These are phyloP conservation scores for Drosophila setifemur DNA, from an alignment of 1,140 invertebrate species.

Conservation along the genomic window DNA sequence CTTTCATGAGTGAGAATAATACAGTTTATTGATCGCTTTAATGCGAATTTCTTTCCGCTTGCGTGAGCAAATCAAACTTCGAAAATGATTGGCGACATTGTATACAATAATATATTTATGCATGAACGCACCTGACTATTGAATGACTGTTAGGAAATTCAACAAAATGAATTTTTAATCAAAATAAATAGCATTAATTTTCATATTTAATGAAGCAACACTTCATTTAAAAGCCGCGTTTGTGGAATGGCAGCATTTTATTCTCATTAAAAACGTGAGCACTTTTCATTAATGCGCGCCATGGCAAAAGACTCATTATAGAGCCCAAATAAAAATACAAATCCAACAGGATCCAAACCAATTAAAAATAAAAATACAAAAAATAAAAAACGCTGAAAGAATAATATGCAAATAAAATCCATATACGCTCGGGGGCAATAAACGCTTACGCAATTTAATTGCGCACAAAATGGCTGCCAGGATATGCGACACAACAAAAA, in stretches of 20 bases:
- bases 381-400: slow-evolving; percentile 35
- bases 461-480: slow-evolving; percentile 66
- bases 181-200: slow-evolving; percentile 69
- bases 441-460: slow-evolving; percentile 79
- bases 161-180: slow-evolving; percentile 69
- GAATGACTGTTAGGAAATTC: slow-evolving; percentile 30
- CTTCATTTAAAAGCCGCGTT: slow-evolving; percentile 52
- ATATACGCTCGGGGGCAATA: slow-evolving; percentile 70
- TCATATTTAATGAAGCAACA: slow-evolving; percentile 77
- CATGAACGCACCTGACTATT: slow-evolving; percentile 20
- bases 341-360: slow-evolving; percentile 51
- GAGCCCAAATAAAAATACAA: slow-evolving; percentile 52
- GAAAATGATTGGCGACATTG: slow-evolving; percentile 12
- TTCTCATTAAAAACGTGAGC: slow-evolving; percentile 28
- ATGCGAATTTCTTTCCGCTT: slow-evolving; percentile 19
- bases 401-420: slow-evolving; percentile 45
- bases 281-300: slow-evolving; percentile 56
- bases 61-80: slow-evolving; percentile 21
- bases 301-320: slow-evolving; percentile 63
- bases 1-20: no score
- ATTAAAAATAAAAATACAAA: slow-evolving; percentile 57
- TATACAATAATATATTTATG: slow-evolving; percentile 14
- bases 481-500: slow-evolving; percentile 8
- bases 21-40: slow-evolving; percentile 17
- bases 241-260: slow-evolving; percentile 13